Base-by-base conservation (phyloP, 2,888 invertebrate species). In the Perdita meconis region DNA sequence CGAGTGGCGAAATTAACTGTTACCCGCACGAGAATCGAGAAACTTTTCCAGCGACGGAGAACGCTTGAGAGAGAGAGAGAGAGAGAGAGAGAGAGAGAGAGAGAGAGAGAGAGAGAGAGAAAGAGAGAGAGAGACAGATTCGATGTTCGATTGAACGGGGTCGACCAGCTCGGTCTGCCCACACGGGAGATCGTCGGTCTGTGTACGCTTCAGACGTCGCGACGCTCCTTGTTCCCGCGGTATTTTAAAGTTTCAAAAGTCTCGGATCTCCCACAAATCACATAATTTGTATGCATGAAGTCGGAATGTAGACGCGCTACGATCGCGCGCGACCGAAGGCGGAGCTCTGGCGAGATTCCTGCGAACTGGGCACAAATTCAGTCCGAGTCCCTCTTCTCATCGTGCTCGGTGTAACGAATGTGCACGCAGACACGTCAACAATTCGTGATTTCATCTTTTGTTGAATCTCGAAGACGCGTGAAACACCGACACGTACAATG, bases 211-310 rank as follows among this genome's bases (percentile, higher is more conserved):
- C 10, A 22, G 22, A 30, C 40, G 60, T 16, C 42, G 30, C 51
- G 59, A 2, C 13, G 22, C 56, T 44, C 24, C 55, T 47, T 55
- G 63, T 47, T 61, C 57, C 74, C 30, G 47, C 30, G 22, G 44
- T 56, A 72, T 74, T 77, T 64, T 57, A 74, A 75, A 78, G 36
- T 65, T 68, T 67, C 56, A 51, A 61, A 71, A 68, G 67, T 24
- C 30, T 6, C 66, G 50, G 42, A 38, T 51, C 60, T 36, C n/a
- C 53, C 66, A 69, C 71, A 77, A 80, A 82, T 82, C 76, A 55
- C 53, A 71, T 71, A 59, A 82, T 80, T 71, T 71, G 68, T 80
- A 80, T 80, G 73, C 74, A 70, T 72, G 76, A 71, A 74, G 60
- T 63, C 66, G 69, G 67, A 76, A 80, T 80, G 74, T 44, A 50